Evolutionary conservation across 2,797 vertebrate genomes (phyloP).

Genomic region (Alca torda): DNA sequence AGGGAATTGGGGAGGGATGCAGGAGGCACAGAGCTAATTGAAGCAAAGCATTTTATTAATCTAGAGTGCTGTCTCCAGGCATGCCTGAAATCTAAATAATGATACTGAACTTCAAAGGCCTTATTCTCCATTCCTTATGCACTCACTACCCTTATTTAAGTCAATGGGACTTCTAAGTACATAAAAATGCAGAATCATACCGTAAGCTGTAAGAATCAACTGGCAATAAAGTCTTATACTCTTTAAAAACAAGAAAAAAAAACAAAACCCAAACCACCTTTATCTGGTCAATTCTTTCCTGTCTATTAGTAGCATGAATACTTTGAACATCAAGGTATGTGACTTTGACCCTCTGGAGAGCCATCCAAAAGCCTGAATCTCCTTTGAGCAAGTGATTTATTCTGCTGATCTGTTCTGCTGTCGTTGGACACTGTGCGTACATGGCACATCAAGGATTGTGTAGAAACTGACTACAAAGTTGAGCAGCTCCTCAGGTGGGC

Average conservation of each 20-base stretch:
- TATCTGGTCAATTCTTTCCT: background rate
- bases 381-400: background rate
- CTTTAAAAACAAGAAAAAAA: background rate
- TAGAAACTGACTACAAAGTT: background rate
- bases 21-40: slow-evolving; percentile 64
- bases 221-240: background rate
- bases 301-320: background rate
- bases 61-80: slow-evolving; percentile 50
- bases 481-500: background rate
- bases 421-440: background rate
- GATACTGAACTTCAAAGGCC: slow-evolving; percentile 49
- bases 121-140: slow-evolving; percentile 34
- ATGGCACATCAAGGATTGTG: background rate
- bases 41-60: slow-evolving; percentile 69
- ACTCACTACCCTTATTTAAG: background rate
- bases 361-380: background rate
- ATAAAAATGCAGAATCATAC: slow-evolving; percentile 4
- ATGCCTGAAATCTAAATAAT: slow-evolving; percentile 72
- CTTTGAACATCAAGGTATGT: background rate
- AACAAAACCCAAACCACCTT: background rate
- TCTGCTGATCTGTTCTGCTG: background rate
- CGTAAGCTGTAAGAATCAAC: background rate
- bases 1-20: slow-evolving; percentile 65
- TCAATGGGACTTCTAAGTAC: background rate
- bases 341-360: background rate